A percentile compares a stretch with the other conserved stretches of the same genome.
These are phyloP conservation scores for Excalfactoria chinensis DNA, from an alignment of 2,113 vertebrate genomes.

Conservation along the genomic window DNA sequence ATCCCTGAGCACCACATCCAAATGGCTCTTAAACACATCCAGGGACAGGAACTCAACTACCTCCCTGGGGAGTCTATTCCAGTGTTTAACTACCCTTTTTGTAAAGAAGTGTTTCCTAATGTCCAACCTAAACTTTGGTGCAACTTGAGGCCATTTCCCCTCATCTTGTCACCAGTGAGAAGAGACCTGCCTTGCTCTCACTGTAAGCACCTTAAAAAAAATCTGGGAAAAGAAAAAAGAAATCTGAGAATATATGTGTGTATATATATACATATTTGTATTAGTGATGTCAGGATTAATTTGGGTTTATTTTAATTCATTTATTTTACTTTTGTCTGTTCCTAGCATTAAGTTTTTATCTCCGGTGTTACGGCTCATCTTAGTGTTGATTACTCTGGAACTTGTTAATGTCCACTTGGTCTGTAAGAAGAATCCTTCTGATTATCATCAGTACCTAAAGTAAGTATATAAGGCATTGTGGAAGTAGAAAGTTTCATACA, in stretches of 20 bases:
- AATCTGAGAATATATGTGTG: neutral
- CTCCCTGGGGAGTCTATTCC: no score
- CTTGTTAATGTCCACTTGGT: slow-evolving; percentile 55
- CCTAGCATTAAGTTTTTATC: slow-evolving; percentile 74
- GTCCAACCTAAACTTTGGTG: no score
- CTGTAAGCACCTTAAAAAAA: no score
- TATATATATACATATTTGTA: neutral
- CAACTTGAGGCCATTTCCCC: no score
- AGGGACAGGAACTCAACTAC: no score
- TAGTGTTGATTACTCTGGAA: slow-evolving; percentile 73
- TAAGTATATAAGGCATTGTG: slow-evolving; percentile 53
- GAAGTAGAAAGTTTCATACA: neutral
- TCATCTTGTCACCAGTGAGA: no score
- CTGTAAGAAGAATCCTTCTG: slow-evolving; percentile 38
- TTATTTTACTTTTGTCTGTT: neutral
- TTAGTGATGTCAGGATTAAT: neutral
- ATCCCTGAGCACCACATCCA: no score
- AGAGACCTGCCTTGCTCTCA: no score
- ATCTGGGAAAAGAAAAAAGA: neutral
- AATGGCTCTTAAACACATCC: no score
- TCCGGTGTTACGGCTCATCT: slow-evolving; percentile 61
- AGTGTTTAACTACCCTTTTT: no score
- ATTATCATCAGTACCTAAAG: slow-evolving; percentile 78
- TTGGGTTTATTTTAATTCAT: neutral
- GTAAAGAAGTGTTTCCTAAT: no score